Evolutionary conservation across 2,113 vertebrate genomes (phyloP).

Genomic region (Petrocephalus zakoni): DNA sequence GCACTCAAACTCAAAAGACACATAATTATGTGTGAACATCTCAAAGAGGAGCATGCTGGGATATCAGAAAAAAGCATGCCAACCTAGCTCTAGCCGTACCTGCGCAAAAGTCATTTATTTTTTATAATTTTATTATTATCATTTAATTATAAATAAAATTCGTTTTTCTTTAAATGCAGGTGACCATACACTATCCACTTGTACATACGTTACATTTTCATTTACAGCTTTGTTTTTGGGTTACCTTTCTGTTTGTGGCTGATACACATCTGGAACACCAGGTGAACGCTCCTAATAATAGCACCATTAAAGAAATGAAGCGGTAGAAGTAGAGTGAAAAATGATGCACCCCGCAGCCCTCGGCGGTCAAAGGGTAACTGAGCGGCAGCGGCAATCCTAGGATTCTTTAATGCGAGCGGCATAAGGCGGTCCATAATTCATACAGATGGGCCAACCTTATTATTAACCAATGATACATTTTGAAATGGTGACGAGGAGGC

Average conservation of each 20-base stretch:
- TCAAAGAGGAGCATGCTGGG: neutral
- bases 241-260: neutral
- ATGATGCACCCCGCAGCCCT: neutral
- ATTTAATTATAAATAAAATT: neutral
- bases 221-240: neutral
- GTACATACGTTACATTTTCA: neutral
- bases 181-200: neutral
- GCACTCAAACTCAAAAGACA: neutral
- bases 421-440: neutral
- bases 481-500: neutral
- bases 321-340: neutral
- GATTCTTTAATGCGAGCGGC: neutral
- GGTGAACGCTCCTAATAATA: neutral
- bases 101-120: neutral
- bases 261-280: neutral
- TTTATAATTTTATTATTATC: neutral
- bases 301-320: neutral
- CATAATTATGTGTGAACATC: neutral
- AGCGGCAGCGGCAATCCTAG: neutral
- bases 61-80: neutral
- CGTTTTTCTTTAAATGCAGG: neutral
- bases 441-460: neutral
- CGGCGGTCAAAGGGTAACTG: neutral
- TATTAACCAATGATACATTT: neutral
- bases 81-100: neutral